These are phyloP conservation scores for Tauraco erythrolophus DNA, from an alignment of 2,113 vertebrate species.

Conservation along the genomic window DNA sequence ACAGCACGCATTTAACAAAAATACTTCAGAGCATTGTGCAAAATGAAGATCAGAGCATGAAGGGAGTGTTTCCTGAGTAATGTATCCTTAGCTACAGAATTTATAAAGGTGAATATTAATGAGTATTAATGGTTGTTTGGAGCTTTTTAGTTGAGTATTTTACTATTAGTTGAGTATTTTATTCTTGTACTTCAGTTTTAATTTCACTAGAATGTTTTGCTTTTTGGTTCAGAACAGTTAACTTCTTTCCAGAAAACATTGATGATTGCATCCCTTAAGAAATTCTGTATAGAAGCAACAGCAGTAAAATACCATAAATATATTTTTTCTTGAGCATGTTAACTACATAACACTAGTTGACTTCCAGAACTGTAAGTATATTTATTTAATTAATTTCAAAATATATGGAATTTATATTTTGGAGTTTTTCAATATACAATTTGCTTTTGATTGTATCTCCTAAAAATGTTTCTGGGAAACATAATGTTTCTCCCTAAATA, in stretches of 20 bases:
- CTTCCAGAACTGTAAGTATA: not conserved
- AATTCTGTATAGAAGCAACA: constrained; percentile 12
- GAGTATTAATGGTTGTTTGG: not conserved
- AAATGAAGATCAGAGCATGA: not conserved
- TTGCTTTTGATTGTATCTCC: constrained; percentile 44
- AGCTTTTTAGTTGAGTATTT: no score
- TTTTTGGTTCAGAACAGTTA: not conserved
- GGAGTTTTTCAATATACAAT: constrained; percentile 19
- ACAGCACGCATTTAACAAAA: not conserved
- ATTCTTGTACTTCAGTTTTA: constrained; percentile 25
- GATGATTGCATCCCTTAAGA: constrained; percentile 49
- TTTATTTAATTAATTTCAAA: not conserved
- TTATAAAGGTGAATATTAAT: not conserved
- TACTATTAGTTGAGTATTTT: not conserved
- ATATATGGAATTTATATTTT: constrained; percentile 3
- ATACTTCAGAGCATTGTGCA: not conserved
- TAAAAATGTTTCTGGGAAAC: constrained; percentile 34
- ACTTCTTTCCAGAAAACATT: not conserved
- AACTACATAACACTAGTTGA: not conserved
- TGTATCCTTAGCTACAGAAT: not conserved
- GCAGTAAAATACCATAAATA: not conserved
- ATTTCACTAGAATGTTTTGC: not conserved
- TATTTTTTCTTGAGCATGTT: not conserved
- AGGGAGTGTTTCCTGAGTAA: not conserved
- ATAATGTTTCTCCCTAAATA: constrained; percentile 60